Percentiles rank a stretch among this genome's conserved stretches.
Evolutionary conservation across 2,113 vertebrate species (phyloP).

Genomic region (Excalfactoria chinensis): DNA sequence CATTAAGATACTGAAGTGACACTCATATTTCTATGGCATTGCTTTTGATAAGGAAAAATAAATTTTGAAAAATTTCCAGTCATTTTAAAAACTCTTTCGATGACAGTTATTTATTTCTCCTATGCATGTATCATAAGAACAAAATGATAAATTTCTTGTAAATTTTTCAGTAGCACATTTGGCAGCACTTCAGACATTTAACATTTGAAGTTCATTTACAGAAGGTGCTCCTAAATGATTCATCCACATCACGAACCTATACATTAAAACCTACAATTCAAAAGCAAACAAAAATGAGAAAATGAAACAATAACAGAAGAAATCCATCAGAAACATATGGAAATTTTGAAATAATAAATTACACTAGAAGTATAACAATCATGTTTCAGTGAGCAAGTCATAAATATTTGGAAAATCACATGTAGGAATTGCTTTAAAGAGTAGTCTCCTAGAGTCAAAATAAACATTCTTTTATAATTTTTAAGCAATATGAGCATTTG

Average conservation of each 20-base stretch:
- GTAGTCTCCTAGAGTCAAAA: neutral
- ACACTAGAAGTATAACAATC: neutral
- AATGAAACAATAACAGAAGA: neutral
- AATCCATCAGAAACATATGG: neutral
- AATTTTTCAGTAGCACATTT: neutral
- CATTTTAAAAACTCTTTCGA: neutral
- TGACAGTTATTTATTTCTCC: neutral
- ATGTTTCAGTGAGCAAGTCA: neutral
- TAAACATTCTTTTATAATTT: neutral
- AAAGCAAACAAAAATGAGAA: neutral
- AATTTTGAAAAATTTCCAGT: neutral
- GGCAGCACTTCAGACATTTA: neutral
- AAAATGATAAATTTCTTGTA: neutral
- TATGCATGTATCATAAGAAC: neutral
- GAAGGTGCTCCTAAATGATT: constrained; percentile 6
- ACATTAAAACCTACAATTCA: too few species aligned
- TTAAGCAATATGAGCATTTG: neutral
- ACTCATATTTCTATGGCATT: neutral
- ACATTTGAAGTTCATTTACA: constrained; percentile 23
- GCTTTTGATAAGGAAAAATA: neutral
- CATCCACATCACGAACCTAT: too few species aligned
- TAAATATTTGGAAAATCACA: neutral
- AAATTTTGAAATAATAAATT: neutral
- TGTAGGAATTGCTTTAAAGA: neutral
- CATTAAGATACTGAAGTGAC: neutral